A percentile compares a stretch with the other conserved stretches of the same genome.
phyloP scores from a whole-genome alignment of 2,888 invertebrate genomes.

The Rutpela maculata region DNA sequence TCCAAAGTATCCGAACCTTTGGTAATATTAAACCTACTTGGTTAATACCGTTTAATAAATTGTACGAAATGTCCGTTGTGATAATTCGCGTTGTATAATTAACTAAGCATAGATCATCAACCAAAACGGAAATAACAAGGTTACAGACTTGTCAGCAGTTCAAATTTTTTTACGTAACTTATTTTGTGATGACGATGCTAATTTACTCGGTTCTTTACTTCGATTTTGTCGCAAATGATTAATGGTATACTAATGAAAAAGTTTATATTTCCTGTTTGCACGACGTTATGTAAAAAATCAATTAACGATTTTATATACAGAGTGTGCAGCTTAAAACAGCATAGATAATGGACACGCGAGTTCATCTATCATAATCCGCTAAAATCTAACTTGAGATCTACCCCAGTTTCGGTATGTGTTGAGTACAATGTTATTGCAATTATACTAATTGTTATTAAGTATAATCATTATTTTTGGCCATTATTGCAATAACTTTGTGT shows the following conservation, averaged over 20 bases:
- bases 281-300: constrained; percentile 20
- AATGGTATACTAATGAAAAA: constrained; percentile 30
- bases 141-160: constrained; percentile 37
- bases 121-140: constrained; percentile 38
- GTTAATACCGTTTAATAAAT: too few species aligned
- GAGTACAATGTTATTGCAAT: too few species aligned
- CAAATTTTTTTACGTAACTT: constrained; percentile 38
- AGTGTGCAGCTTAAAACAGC: not conserved
- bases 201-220: constrained; percentile 28
- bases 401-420: too few species aligned
- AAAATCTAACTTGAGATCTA: too few species aligned
- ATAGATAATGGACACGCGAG: too few species aligned
- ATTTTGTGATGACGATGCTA: constrained; percentile 31
- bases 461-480: too few species aligned
- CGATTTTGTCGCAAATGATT: constrained; percentile 33
- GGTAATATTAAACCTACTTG: too few species aligned
- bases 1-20: too few species aligned
- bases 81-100: constrained; percentile 2
- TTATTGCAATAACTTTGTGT: too few species aligned
- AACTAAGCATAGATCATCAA: constrained; percentile 43
- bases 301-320: not conserved
- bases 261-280: constrained; percentile 26
- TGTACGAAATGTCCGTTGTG: not conserved
- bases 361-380: too few species aligned
- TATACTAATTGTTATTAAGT: too few species aligned